phyloP scores from a whole-genome alignment of 2,113 vertebrate species.

The Gymnorhina tibicen region DNA sequence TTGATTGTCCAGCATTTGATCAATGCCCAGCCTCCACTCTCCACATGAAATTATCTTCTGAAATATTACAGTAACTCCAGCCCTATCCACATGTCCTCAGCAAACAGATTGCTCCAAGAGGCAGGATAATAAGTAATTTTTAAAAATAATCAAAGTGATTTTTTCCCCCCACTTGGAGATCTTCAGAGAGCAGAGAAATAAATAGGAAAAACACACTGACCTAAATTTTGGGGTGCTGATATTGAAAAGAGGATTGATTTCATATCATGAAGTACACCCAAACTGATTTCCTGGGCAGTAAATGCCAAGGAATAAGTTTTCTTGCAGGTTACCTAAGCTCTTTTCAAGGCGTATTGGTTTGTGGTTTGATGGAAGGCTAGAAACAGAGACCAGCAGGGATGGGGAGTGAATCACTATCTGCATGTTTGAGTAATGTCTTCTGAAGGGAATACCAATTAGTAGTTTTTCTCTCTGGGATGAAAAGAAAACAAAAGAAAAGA shows the following conservation, averaged over 20 bases:
- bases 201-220: neutral
- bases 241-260: neutral
- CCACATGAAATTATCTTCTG: too few species aligned
- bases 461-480: neutral
- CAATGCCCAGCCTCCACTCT: neutral
- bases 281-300: neutral
- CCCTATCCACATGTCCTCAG: neutral
- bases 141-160: neutral
- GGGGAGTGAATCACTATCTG: neutral
- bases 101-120: neutral
- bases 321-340: fast-evolving
- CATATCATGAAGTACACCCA: fast-evolving
- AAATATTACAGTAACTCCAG: neutral
- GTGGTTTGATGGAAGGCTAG: neutral
- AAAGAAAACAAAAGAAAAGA: neutral
- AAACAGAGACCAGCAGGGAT: neutral
- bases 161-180: neutral
- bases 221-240: neutral
- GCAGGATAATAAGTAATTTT: neutral
- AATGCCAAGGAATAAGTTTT: neutral
- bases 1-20: neutral
- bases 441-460: neutral
- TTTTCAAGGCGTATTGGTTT: neutral
- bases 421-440: neutral
- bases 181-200: neutral